Percentiles rank a stretch among this genome's conserved stretches.
phyloP scores from a whole-genome alignment of 2,113 vertebrate genomes.

The Poeciliopsis occidentalis region DNA sequence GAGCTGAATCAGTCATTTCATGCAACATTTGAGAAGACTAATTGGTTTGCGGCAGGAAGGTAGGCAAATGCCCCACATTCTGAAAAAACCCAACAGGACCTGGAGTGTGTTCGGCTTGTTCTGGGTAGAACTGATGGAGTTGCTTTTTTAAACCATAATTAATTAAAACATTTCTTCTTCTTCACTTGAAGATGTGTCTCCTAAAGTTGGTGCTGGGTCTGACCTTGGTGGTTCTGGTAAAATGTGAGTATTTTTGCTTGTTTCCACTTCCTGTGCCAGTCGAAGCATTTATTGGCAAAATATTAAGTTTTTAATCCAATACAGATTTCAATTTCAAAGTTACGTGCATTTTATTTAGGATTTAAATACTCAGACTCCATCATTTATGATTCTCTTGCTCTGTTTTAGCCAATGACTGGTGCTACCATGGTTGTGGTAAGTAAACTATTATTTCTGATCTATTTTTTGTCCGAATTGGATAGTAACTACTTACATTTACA shows the following conservation, averaged over 20 bases:
- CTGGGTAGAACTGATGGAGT: background rate
- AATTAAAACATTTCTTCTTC: background rate
- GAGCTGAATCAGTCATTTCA: background rate
- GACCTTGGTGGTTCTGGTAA: constrained; percentile 16
- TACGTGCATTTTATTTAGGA: background rate
- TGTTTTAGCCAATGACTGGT: constrained; percentile 61
- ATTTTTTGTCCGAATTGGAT: too few relatives aligned
- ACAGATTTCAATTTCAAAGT: background rate
- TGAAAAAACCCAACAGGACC: background rate
- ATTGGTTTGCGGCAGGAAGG: constrained; percentile 13
- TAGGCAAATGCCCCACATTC: background rate
- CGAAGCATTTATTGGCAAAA: background rate
- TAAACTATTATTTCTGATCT: background rate
- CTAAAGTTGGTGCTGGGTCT: constrained; percentile 16
- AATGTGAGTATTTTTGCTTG: constrained; percentile 21
- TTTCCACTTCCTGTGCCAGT: background rate
- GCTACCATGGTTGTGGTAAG: constrained; percentile 66
- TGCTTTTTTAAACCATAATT: background rate
- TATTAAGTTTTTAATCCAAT: too few relatives aligned
- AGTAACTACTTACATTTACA: too few relatives aligned
- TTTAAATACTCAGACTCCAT: background rate
- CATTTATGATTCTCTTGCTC: background rate
- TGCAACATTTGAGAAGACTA: background rate
- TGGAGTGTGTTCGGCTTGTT: background rate
- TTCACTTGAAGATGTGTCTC: constrained; percentile 36